Conservation (phyloP, 2,113 vertebrate genomes). For the Myotis lucifugus region DNA sequence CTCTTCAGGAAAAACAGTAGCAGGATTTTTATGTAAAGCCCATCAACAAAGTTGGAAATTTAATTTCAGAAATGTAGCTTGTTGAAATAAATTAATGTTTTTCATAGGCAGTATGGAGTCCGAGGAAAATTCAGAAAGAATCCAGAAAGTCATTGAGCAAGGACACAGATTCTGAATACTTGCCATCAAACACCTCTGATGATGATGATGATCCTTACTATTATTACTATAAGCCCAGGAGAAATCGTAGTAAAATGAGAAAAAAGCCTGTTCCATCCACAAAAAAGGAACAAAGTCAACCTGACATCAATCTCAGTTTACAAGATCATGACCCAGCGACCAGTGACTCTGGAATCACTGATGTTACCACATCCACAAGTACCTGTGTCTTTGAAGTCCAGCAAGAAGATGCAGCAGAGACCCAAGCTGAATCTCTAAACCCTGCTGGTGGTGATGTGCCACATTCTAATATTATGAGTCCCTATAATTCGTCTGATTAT, state of each 20-base stretch:
- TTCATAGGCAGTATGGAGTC: conserved; percentile 79
- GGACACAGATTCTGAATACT: conserved; percentile 74
- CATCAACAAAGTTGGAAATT: not conserved
- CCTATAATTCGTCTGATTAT: conserved; percentile 91
- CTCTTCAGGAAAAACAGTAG: not conserved
- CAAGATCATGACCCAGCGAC: not conserved
- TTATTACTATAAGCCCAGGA: conserved; percentile 82
- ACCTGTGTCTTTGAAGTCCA: conserved; percentile 40
- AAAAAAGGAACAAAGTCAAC: conserved; percentile 58
- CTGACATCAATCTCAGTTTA: conserved; percentile 33
- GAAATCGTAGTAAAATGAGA: conserved; percentile 65
- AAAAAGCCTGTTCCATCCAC: conserved; percentile 23
- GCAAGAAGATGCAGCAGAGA: conserved; percentile 38
- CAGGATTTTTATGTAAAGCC: not conserved
- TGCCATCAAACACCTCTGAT: conserved; percentile 75
- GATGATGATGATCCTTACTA: conserved; percentile 83
- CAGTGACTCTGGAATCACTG: conserved; percentile 19
- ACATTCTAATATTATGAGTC: conserved; percentile 79
- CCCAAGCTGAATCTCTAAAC: conserved; percentile 54
- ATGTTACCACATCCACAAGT: conserved; percentile 52
- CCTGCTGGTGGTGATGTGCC: conserved; percentile 53
- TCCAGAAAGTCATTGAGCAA: conserved; percentile 71
- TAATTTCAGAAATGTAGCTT: conserved; percentile 37
- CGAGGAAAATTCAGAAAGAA: conserved; percentile 80
- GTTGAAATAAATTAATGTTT: conserved; percentile 59